Evolutionary conservation across 2,888 invertebrate species (phyloP).

Genomic region (Resseliella maxima): DNA sequence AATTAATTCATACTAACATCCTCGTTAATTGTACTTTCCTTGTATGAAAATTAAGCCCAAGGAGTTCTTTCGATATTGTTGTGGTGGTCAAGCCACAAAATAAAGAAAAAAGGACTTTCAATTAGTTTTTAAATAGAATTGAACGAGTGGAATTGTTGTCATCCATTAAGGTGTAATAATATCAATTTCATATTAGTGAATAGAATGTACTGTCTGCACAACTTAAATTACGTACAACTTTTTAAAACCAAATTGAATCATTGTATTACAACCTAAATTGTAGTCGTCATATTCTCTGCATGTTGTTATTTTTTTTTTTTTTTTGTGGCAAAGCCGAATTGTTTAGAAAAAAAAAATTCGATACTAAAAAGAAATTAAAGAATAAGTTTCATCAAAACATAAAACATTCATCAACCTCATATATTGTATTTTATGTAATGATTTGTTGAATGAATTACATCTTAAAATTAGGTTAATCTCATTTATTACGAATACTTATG

Average conservation of each 20-base stretch:
- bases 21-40: not conserved
- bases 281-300: not conserved
- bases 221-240: not conserved
- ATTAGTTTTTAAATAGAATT: not conserved
- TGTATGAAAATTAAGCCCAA: not conserved
- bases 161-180: not conserved
- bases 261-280: not conserved
- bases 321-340: not conserved
- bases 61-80: no score
- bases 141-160: not conserved
- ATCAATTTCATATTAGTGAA: not conserved
- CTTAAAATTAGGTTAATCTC: no score
- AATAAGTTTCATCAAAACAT: no score
- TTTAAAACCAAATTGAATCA: not conserved
- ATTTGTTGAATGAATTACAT: no score
- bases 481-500: no score
- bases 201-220: not conserved
- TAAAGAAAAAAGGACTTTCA: not conserved
- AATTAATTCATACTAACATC: not conserved
- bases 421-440: no score
- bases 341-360: no score
- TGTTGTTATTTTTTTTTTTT: not conserved
- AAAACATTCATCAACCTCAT: no score
- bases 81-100: not conserved
- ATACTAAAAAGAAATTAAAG: no score